Evolutionary conservation across 2,797 vertebrate species (phyloP).

Genomic region (Dipus sagitta): DNA sequence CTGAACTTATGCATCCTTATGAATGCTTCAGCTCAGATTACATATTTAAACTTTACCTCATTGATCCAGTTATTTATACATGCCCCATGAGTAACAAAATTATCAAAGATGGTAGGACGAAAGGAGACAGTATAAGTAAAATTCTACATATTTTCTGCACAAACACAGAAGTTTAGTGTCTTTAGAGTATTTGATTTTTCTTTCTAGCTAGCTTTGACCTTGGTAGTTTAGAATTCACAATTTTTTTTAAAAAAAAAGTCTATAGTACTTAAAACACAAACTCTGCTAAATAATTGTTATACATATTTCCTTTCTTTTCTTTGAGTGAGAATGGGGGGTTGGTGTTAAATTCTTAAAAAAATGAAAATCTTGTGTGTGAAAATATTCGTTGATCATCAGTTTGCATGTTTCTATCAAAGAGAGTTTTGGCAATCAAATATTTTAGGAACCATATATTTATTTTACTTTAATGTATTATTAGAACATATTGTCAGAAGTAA

Average conservation of each 20-base stretch:
- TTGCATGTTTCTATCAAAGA: not conserved
- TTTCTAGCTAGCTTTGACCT: not conserved
- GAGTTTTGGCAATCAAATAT: not conserved
- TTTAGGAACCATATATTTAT: not conserved
- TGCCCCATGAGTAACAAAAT: not conserved
- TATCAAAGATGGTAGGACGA: not conserved
- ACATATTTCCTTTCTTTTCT: not conserved
- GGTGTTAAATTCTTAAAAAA: not conserved
- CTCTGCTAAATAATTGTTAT: not conserved
- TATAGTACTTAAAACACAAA: not conserved
- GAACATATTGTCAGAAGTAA: slow-evolving; percentile 25
- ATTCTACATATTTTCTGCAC: not conserved
- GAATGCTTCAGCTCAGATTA: not conserved
- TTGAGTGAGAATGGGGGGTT: not conserved
- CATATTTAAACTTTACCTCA: not conserved
- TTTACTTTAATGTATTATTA: not conserved
- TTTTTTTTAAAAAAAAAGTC: too few species aligned
- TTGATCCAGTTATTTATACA: not conserved
- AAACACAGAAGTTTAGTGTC: not conserved
- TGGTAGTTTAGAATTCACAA: not conserved
- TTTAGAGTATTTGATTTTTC: not conserved
- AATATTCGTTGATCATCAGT: not conserved
- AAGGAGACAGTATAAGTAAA: not conserved
- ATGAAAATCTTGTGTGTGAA: slow-evolving; percentile 15
- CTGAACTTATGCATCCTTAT: not conserved